phyloP scores from a whole-genome alignment of 2,888 invertebrate species.

The Eupithecia insigniata region DNA sequence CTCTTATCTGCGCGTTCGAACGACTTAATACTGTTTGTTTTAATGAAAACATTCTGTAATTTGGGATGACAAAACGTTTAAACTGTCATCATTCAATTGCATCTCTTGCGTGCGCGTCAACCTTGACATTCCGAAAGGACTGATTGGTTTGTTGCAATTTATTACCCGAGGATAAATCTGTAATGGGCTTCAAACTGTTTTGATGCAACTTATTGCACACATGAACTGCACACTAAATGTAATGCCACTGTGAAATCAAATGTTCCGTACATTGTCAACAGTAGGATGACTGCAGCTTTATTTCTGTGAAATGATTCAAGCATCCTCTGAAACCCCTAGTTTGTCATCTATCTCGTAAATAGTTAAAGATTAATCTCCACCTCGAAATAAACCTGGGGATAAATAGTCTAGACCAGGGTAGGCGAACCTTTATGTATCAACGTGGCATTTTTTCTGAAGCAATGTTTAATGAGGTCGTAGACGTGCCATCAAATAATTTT shows the following conservation, averaged over 20 bases:
- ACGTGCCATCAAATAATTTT: too few species aligned
- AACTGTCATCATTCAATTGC: slow-evolving; percentile 1
- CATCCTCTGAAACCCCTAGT: slow-evolving; percentile 35
- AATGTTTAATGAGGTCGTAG: too few species aligned
- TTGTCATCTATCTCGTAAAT: slow-evolving; percentile 39
- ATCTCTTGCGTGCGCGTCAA: slow-evolving; percentile 8
- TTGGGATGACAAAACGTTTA: neutral
- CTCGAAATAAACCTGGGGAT: slow-evolving; percentile 38
- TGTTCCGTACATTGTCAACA: too few species aligned
- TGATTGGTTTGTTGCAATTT: slow-evolving; percentile 28
- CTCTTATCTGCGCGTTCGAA: slow-evolving; percentile 49
- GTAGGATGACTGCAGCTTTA: slow-evolving; percentile 25
- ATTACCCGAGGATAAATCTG: slow-evolving; percentile 20
- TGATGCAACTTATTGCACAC: slow-evolving; percentile 22
- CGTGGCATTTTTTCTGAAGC: too few species aligned
- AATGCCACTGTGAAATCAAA: slow-evolving; percentile 20
- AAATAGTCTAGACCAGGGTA: too few species aligned
- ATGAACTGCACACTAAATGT: slow-evolving; percentile 15
- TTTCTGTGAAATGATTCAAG: slow-evolving; percentile 35
- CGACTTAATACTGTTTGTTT: slow-evolving; percentile 36
- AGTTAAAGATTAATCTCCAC: slow-evolving; percentile 37
- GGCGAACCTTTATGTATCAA: too few species aligned
- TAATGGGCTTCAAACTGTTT: slow-evolving; percentile 14
- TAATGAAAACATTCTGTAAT: neutral
- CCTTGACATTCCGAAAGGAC: slow-evolving; percentile 27